Base-by-base conservation (phyloP, 2,113 vertebrate species). In the Anhinga anhinga region DNA sequence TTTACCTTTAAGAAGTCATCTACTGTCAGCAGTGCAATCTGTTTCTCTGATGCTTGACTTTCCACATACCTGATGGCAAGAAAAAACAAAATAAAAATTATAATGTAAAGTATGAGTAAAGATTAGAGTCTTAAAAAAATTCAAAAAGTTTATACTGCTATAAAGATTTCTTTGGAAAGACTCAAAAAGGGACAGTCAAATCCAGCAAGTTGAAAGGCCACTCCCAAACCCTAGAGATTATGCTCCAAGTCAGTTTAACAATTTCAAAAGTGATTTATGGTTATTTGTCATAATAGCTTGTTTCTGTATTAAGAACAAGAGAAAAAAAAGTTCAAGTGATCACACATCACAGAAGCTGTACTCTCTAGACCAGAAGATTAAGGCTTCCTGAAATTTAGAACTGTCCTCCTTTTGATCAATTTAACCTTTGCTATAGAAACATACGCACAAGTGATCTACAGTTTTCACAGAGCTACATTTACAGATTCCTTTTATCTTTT, bases 1-100 rank as follows among this genome's bases (percentile, higher is more conserved):
- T 70, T 92, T 98, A 99, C 99, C 99, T 99, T 99, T 95, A 99
- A 97, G 97, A 96, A 96, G 76, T 27, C 76, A 44, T 99, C 99
- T 90, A 94, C 96, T 3, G 98, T 99, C 86, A 99, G 96, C 29
- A 99, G 98, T 23, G 96, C 95, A 65, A 98, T 90, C 95, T 99
- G 99, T 55, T 99, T 98, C 92, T 98, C 98, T 63, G 98, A 93
- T 67, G 97, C 97, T 74, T 99, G 99, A 77, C 94, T 91, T 97
- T 99, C 99, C 81, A 99, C 98, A 77, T 98, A 99, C 77, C 99
- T 99, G 90, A 90, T 11, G 93, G 67, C 85, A 95, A 96, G 88
- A 69, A 91, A 71, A 71, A 71, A 34, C 11, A 90, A 21, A 11
- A 49, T 30, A 62, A 77, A 67, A 90, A 80, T 49, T 22, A 40